These are phyloP conservation scores for Prunella fulvescens DNA, from an alignment of 2,113 vertebrate genomes.

Conservation along the genomic window DNA sequence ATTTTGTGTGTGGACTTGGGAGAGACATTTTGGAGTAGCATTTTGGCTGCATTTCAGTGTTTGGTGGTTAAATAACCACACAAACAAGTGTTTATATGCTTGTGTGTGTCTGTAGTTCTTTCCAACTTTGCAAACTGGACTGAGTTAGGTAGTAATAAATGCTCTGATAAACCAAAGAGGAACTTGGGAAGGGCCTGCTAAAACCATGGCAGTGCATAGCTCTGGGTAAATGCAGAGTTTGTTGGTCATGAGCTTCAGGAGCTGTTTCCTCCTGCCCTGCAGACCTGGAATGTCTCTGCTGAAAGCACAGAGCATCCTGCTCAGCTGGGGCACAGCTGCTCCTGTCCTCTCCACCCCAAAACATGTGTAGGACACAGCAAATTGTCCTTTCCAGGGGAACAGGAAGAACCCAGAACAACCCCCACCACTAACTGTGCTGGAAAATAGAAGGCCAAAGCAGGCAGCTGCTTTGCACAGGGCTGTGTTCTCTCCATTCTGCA, in stretches of 20 bases:
- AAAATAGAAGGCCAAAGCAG: background rate
- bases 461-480: background rate
- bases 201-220: background rate
- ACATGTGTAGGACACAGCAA: rapidly evolving
- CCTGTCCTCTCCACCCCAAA: background rate
- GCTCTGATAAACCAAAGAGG: background rate
- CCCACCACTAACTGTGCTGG: background rate
- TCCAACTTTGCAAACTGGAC: background rate
- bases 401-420: background rate
- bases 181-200: background rate
- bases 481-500: background rate
- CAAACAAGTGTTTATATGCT: background rate
- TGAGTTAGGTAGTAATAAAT: background rate
- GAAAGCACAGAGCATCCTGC: background rate
- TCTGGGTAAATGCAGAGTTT: background rate
- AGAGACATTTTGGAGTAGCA: background rate
- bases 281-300: background rate
- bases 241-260: background rate
- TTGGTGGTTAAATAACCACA: background rate
- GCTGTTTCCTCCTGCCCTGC: background rate
- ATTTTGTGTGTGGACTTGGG: background rate
- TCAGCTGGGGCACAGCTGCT: background rate
- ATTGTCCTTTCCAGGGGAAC: background rate
- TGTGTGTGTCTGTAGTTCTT: background rate
- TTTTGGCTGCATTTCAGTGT: background rate